Conservation (phyloP, 2,888 invertebrate species). For the Volucella inanis region DNA sequence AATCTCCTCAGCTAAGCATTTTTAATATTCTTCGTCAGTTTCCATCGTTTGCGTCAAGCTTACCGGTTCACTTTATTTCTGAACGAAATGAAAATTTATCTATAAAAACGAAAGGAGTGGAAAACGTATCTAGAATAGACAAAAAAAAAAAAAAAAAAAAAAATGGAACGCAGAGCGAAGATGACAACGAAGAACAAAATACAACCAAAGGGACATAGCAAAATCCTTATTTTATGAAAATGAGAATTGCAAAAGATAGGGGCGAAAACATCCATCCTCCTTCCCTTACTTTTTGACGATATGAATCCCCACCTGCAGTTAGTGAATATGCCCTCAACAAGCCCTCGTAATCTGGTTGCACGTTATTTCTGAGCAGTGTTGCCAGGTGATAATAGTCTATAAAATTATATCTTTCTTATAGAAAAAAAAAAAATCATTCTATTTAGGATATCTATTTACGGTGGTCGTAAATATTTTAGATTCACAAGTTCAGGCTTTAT, state of each 20-base stretch:
- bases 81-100: conserved; percentile 60
- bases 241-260: conserved; percentile 54
- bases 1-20: conserved; percentile 11
- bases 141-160: background rate
- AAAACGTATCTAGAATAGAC: conserved; percentile 16
- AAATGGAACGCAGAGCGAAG: background rate
- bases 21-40: conserved; percentile 61
- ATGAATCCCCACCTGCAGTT: background rate
- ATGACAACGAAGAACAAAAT: background rate
- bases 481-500: no score
- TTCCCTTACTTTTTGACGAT: background rate
- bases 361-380: conserved; percentile 11
- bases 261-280: background rate
- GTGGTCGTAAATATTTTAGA: no score
- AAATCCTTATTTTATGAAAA: conserved; percentile 72
- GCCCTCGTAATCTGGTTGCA: conserved; percentile 61
- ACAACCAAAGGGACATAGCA: conserved; percentile 48
- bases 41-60: conserved; percentile 25
- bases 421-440: no score
- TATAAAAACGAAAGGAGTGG: conserved; percentile 38
- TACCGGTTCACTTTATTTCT: conserved; percentile 47
- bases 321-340: conserved; percentile 49
- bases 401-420: no score
- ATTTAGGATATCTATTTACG: no score
- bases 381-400: no score